These are phyloP conservation scores for Sinohyriopsis cumingii DNA, from an alignment of 2,888 invertebrate species.

Conservation along the genomic window DNA sequence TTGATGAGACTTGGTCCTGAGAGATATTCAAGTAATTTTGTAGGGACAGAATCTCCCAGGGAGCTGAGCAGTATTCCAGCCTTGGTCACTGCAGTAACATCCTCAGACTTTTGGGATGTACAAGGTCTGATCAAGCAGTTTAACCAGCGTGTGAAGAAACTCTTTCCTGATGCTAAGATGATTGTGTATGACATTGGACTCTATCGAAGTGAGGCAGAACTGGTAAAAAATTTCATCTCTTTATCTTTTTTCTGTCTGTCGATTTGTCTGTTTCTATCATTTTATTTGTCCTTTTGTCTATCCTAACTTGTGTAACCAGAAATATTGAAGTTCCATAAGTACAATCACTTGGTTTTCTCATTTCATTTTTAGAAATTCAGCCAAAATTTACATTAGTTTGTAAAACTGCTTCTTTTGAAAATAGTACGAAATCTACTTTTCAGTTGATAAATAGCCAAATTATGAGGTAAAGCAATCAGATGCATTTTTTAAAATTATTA, in stretches of 20 bases:
- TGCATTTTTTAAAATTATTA: too few relatives aligned
- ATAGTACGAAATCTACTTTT: too few relatives aligned
- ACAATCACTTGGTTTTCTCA: too few relatives aligned
- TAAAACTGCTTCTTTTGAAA: too few relatives aligned
- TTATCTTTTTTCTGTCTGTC: not conserved
- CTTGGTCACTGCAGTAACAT: conserved; percentile 53
- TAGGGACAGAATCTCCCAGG: conserved; percentile 39
- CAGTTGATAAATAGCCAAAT: too few relatives aligned
- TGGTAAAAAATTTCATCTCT: conserved; percentile 39
- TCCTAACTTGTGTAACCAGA: too few relatives aligned
- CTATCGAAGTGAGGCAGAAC: conserved; percentile 37
- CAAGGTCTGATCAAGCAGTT: conserved; percentile 53
- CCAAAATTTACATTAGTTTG: too few relatives aligned
- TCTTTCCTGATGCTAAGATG: conserved; percentile 35
- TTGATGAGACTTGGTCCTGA: conserved; percentile 46
- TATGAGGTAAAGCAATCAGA: too few relatives aligned
- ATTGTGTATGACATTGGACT: conserved; percentile 58
- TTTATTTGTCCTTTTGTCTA: too few relatives aligned
- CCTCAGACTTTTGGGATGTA: conserved; percentile 49
- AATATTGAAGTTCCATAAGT: too few relatives aligned
- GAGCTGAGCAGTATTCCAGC: conserved; percentile 43
- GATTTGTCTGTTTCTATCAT: not conserved
- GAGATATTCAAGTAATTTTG: conserved; percentile 32
- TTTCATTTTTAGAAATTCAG: too few relatives aligned
- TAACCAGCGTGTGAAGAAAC: conserved; percentile 33